A percentile compares a stretch with the other conserved stretches of the same genome.
phyloP scores from a whole-genome alignment of 2,888 invertebrate species.

The Erebia aethiops region DNA sequence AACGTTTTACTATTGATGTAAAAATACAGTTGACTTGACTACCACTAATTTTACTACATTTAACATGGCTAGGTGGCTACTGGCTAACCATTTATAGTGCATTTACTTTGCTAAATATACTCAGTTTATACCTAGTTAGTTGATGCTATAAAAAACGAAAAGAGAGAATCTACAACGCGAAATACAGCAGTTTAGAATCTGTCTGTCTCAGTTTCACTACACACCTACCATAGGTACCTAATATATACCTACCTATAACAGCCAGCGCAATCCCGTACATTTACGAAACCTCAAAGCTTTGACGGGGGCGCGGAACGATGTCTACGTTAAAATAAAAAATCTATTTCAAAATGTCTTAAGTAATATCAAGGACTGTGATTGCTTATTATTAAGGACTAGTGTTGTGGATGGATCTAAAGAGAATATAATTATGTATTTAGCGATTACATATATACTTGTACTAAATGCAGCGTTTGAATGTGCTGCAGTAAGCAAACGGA shows the following conservation, averaged over 20 bases:
- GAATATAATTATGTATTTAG: slow-evolving; percentile 37
- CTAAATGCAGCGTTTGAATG: slow-evolving; percentile 63
- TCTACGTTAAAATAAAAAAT: slow-evolving; percentile 48
- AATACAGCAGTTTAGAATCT: slow-evolving; percentile 20
- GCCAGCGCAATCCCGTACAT: slow-evolving; percentile 15
- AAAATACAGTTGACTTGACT: too few relatives aligned
- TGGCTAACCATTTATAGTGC: too few relatives aligned
- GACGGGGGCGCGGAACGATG: slow-evolving; percentile 62
- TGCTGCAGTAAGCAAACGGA: slow-evolving; percentile 83
- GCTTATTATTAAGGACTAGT: slow-evolving; percentile 36
- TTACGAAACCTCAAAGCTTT: slow-evolving; percentile 47
- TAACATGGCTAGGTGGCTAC: too few relatives aligned
- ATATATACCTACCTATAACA: slow-evolving; percentile 15
- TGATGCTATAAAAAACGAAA: not conserved
- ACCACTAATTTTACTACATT: too few relatives aligned
- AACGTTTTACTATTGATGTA: too few relatives aligned
- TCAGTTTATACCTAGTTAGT: too few relatives aligned
- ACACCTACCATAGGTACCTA: not conserved
- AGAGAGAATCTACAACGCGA: not conserved
- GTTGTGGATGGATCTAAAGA: slow-evolving; percentile 21
- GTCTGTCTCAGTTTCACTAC: slow-evolving; percentile 21
- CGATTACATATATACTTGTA: slow-evolving; percentile 63
- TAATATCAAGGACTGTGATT: slow-evolving; percentile 51
- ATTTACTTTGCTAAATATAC: too few relatives aligned
- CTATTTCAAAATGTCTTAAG: slow-evolving; percentile 63